These are phyloP conservation scores for Myrmecobius fasciatus DNA, from an alignment of 2,113 vertebrate species.

Conservation along the genomic window DNA sequence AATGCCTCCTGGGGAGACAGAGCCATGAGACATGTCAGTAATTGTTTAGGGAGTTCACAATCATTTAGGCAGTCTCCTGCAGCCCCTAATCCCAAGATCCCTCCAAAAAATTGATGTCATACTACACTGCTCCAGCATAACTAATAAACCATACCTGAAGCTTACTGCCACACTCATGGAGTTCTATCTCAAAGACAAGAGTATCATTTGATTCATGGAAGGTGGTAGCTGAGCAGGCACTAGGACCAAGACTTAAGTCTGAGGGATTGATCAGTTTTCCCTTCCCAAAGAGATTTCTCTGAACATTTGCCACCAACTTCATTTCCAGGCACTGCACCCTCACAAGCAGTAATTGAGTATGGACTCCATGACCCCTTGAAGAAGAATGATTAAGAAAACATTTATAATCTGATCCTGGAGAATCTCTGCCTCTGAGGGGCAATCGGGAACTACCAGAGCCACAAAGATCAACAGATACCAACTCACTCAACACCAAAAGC, in stretches of 20 bases:
- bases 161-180: slow-evolving; percentile 59
- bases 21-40: neutral
- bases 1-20: too few species aligned
- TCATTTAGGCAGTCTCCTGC: neutral
- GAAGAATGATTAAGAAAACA: neutral
- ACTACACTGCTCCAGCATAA: neutral
- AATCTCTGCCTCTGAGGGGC: neutral
- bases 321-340: slow-evolving; percentile 61
- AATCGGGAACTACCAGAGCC: slow-evolving; percentile 6
- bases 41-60: neutral
- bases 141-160: slow-evolving; percentile 31
- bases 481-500: neutral
- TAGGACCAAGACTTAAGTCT: slow-evolving; percentile 43
- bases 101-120: neutral
- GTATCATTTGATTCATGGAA: neutral
- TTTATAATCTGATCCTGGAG: rapidly evolving
- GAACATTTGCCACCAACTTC: slow-evolving; percentile 58
- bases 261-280: slow-evolving; percentile 28
- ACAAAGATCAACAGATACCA: slow-evolving; percentile 46
- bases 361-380: neutral
- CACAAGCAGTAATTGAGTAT: neutral
- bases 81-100: neutral
- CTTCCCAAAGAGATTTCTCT: slow-evolving; percentile 66
- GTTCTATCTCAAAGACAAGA: slow-evolving; percentile 31
- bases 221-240: neutral